Evolutionary conservation across 2,113 vertebrate species (phyloP), one percentile per base, ranked within the genome.

Genomic region (Coturnix japonica): DNA sequence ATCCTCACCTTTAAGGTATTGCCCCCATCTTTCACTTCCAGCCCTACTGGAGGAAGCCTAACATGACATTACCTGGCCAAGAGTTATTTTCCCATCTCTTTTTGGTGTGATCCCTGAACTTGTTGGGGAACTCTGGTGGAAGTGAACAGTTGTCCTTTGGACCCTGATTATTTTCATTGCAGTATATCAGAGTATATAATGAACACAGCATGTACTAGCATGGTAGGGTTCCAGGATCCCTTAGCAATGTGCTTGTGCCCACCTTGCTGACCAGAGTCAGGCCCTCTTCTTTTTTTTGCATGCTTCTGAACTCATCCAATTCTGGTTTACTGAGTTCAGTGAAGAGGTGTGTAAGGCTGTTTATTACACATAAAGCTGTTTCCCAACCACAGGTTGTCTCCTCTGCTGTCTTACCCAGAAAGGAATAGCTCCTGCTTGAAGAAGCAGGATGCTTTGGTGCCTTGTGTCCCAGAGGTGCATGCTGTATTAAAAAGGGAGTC

Each of bases 21-120:
- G 54, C 77, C 23, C 57, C 9, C 1, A 3, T 37, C 33, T 60
- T 31, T 78, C 0, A 0, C 65, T 87, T 54, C 15, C 46, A 87
- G 30, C 25, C 47, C 33, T 67, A 41, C 25, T 7, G 59, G 43
- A 75, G 28, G 64, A 72, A 64, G 28, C 13, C 15, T 80, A 13
- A 21, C 21, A 18, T 60, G 16, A 21, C 49, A 1, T 79, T 54
- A 56, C 14, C 41, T 61, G 7, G 9, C 5, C 37, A 54, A 83
- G 75, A 88, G 26, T 70, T 82, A 39, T 9, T 65, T 85, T 73
- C 26, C n/a, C 11, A 5, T 53, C 82, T 23, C 20, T 74, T 84
- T 63, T 54, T 3, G 2, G 7, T 82, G 35, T 22, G 43, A 51
- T 65, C 22, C 17, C 25, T 69, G 25, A 59, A 76, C 26, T 82